Base-by-base conservation (phyloP, 2,113 vertebrate species). In the Rhynchopsitta pachyrhyncha region DNA sequence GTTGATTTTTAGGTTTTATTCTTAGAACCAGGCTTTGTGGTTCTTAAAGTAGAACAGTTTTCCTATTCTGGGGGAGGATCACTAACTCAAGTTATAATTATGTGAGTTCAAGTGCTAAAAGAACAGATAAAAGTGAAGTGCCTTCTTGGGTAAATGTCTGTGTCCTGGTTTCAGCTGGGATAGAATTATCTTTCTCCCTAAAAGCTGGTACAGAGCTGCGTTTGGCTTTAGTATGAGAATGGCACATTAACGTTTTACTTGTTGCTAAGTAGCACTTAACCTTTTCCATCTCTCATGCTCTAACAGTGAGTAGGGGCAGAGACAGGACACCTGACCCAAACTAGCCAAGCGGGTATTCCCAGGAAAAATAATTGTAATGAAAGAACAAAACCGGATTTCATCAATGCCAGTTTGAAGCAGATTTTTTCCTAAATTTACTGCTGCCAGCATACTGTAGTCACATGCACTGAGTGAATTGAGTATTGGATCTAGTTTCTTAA, bases 381-480 rank as follows among this genome's bases (percentile, higher is more conserved):
- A 79, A 76, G 63, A 69, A 79, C 33, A 24, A 62, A 89, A 87
- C 35, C 44, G 62, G 47, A 31, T 80, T 94, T 87, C 35, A 49
- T 88, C 39, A 28, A 49, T 90, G 44, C 3, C 27, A 69, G n/a
- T 57, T 69, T 49, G 63, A 95, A 95, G 67, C 70, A 90, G 59
- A 17, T 49, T 86, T 96, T 73, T 50, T 55, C 13, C 70, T 87
- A 69, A 73, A 86, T 95, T 95, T 57, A 88, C 28, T 31, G 92
- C 92, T 33, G 42, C 16, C 24, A 63, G 10, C 33, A 41, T 63
- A 28, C 31, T 71, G 50, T 19, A 67, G 66, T 81, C 55, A 71
- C 1, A 0, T 47, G 55, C 62, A 68, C 20, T 50, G 29, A 62
- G n/a, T 80, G 80, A 79, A 90, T 4, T 35, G 23, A 86, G 53